Conservation (phyloP, 1,140 invertebrate genomes). For the Drosophila subpulchrella region DNA sequence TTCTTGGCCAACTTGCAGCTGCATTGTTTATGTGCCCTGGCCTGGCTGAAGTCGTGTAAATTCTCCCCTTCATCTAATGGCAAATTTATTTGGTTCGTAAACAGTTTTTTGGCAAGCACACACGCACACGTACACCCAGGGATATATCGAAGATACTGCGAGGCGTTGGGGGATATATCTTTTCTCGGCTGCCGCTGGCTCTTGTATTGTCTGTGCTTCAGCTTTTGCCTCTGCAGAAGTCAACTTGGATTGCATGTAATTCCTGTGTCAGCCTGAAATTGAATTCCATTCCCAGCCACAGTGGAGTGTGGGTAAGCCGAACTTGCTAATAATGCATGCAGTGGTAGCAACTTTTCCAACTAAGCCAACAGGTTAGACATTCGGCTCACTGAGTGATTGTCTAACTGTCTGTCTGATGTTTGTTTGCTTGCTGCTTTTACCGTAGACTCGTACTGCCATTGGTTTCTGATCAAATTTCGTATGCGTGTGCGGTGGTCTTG, state of each 20-base stretch:
- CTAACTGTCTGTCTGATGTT: conserved; percentile 14
- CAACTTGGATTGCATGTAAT: conserved; percentile 48
- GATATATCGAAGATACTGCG: conserved; percentile 13
- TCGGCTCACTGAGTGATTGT: conserved; percentile 53
- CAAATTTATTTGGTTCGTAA: conserved; percentile 77
- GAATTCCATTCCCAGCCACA: conserved; percentile 39
- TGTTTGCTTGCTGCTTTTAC: conserved; percentile 9
- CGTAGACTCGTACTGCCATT: conserved; percentile 14
- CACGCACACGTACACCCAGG: conserved; percentile 18
- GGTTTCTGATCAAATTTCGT: conserved; percentile 66
- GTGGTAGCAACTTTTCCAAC: conserved; percentile 24
- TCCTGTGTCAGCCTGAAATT: conserved; percentile 56
- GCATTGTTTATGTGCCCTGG: conserved; percentile 73
- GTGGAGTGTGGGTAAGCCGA: conserved; percentile 26
- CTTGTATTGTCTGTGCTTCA: conserved; percentile 28
- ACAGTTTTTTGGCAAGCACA: conserved; percentile 54
- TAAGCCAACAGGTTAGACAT: conserved; percentile 53
- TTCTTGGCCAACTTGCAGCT: conserved; percentile 62
- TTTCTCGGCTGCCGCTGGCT: conserved; percentile 11
- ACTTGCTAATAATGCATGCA: conserved; percentile 52
- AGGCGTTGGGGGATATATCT: conserved; percentile 6
- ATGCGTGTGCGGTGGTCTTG: conserved; percentile 21
- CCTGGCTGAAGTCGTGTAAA: conserved; percentile 53
- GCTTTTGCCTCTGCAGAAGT: conserved; percentile 1
- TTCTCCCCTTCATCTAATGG: conserved; percentile 60